Evolutionary conservation across 2,797 vertebrate species (phyloP).

Genomic region (Agapornis canus): DNA sequence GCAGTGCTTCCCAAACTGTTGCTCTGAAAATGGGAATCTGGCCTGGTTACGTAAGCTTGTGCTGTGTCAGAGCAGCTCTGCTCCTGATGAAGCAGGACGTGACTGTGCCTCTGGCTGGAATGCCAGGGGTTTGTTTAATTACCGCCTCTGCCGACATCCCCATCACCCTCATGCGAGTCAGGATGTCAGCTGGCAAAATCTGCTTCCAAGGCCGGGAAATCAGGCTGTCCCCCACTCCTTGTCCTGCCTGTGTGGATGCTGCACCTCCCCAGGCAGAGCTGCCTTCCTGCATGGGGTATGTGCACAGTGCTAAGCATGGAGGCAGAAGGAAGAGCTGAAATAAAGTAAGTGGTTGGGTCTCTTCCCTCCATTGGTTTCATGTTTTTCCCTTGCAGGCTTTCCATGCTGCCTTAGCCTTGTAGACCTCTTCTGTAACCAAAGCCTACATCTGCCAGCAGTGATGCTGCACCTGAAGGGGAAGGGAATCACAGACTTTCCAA

Average conservation of each 20-base stretch:
- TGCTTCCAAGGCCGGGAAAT: background rate
- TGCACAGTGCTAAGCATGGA: rapidly evolving
- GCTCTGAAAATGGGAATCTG: background rate
- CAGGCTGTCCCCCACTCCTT: background rate
- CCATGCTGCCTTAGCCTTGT: background rate
- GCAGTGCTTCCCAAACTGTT: background rate
- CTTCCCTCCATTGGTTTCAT: background rate
- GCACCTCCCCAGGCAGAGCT: background rate
- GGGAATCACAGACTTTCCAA: background rate
- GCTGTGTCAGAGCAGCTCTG: background rate
- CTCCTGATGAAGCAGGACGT: background rate
- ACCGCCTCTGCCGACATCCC: background rate
- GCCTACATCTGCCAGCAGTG: background rate
- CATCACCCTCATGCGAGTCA: background rate
- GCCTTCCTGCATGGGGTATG: rapidly evolving
- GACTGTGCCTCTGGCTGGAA: background rate
- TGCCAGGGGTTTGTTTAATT: conserved; percentile 33
- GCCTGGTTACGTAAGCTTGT: background rate
- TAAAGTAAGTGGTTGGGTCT: background rate
- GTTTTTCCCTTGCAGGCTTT: background rate
- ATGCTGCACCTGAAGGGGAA: background rate
- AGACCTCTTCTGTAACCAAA: background rate
- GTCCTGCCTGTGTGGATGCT: background rate
- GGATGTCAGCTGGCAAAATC: background rate
- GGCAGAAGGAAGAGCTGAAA: rapidly evolving